Evolutionary conservation across 2,888 invertebrate species (phyloP), one percentile per base, ranked within the genome.

Genomic region (Acleris sparsana): DNA sequence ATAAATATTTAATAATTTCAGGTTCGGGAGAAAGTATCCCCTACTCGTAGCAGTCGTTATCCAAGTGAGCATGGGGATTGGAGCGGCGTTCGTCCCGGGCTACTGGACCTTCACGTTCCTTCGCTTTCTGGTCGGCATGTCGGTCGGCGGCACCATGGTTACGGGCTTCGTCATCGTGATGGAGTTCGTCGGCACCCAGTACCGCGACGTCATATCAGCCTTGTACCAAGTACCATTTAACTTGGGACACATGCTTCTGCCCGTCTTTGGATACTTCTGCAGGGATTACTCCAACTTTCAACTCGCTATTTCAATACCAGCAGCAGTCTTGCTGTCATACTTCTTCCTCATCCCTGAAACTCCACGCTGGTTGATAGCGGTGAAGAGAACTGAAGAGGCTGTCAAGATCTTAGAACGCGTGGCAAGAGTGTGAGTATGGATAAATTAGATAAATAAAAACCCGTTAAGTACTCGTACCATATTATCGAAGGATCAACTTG

Each of bases 71-170:
- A 93, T 94, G 61, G 97, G 97, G 33, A 90, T 95, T 20, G 89
- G 90, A 0, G 95, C 96, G 4, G 95, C 96, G 0, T 91, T 94
- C 65, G 93, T 95, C 1, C 95, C 96, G 0, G 94, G 94, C 58
- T 93, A 76, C 67, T 92, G 91, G 92, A 74, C 83, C 1, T 96
- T 97, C 77, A 93, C 96, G 17, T 72, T 95, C 0, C 86, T 96
- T 59, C 77, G 97, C 69, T 95, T 97, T 77, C 76, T 96, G 11
- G 93, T 95, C 9, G 97, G 96, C 3, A 85, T 95, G 72, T 95
- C 96, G 1, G 96, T 96, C 1, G 97, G 97, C 55, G 97, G 97
- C 17, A 96, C 96, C 0, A 97, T 97, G 96, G 95, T 96, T 44
- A 85, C 79, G 13, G 87, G 89, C n/a, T 93, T 93, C 61, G 93